These are phyloP conservation scores for Physeter macrocephalus DNA, from an alignment of 2,113 vertebrate species.

Conservation along the genomic window DNA sequence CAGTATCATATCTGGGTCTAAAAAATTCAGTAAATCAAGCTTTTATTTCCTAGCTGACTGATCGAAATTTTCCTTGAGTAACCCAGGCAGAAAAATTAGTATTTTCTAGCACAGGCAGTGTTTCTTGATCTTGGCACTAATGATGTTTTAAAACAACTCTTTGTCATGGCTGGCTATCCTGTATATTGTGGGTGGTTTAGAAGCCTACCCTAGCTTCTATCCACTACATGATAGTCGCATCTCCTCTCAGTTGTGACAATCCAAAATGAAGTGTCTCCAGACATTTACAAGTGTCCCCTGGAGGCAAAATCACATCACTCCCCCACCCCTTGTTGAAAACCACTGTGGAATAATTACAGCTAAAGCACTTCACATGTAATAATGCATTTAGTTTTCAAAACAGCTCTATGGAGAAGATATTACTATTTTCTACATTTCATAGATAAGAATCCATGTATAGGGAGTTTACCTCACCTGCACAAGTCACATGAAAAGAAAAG, in stretches of 20 bases:
- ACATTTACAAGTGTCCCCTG: background rate
- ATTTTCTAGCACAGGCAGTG: background rate
- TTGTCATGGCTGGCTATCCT: background rate
- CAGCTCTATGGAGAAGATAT: background rate
- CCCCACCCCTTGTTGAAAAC: background rate
- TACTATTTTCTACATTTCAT: background rate
- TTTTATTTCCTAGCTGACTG: background rate
- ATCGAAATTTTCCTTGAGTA: background rate
- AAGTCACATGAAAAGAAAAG: background rate
- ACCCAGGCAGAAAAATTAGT: background rate
- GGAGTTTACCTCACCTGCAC: background rate
- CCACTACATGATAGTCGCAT: background rate
- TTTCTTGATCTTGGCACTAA: background rate
- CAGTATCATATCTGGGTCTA: background rate
- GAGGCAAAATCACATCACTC: background rate
- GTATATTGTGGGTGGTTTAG: background rate
- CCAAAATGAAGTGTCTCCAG: background rate
- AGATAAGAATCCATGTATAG: background rate
- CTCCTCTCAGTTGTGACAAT: background rate
- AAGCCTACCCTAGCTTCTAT: background rate
- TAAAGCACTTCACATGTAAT: background rate
- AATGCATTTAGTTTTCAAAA: background rate
- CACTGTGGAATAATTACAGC: background rate
- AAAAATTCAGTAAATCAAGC: background rate
- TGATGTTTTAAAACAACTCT: background rate